Evolutionary conservation across 2,113 vertebrate species (phyloP), one percentile per base, ranked within the genome.

Genomic region (Corvus hawaiiensis): DNA sequence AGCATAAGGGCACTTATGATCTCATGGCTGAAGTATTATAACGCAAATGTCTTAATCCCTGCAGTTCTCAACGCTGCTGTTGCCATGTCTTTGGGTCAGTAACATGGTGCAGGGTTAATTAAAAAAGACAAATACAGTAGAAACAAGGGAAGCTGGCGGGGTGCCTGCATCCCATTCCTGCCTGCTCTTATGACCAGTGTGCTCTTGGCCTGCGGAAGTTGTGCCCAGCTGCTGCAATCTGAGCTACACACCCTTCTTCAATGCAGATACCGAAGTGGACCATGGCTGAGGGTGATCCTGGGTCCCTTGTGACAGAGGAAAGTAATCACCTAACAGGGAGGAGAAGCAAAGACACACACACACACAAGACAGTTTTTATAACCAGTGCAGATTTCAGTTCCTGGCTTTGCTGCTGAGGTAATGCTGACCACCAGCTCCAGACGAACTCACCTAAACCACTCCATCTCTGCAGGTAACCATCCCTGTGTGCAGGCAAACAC

Each of bases 1-100:
- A 92, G 27, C 77, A 61, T 26, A 90, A 94, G 88, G 85, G 83
- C 87, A 93, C 90, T 89, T 94, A 90, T 96, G 96, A 96, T 82
- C 96, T 96, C 96, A 96, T 75, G 54, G 73, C 84, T 96, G 66
- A 96, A 62, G 90, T 58, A 96, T 93, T 96, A 71, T 66, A 90
- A 75, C 0, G 0, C 62, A 68, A 95, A 95, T 84, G 77, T 91
- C 87, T 96, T 84, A 92, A 95, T 96, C 93, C 87, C 84, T 43
- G 52, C 78, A 92, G 81, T 87, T 96, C 81, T 93, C 62, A 84
- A 62, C 89, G 20, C 74, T 26, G 69, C 77, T 91, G 52, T 89
- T 92, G 85, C 91, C 73, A 8, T 78, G 84, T 91, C 74, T 89
- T 84, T 95, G 87, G 93, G 96, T 97, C 93, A 89, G 33, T 84